These are phyloP conservation scores for Megaceryle maxima DNA, from an alignment of 2,113 vertebrate species.

Conservation along the genomic window DNA sequence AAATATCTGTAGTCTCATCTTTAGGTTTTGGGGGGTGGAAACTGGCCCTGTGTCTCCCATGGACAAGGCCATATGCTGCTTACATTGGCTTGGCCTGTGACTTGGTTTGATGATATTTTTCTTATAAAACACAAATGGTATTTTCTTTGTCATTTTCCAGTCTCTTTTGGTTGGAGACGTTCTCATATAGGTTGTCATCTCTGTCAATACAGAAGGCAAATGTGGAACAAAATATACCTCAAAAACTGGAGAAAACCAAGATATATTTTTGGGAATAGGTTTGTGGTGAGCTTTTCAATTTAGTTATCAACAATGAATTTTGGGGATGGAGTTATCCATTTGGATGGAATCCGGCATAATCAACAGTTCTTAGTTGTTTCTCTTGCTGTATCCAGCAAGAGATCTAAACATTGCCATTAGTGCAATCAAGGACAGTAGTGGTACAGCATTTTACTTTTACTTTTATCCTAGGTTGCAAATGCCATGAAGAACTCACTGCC, in stretches of 20 bases:
- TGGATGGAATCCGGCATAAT: not conserved
- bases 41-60: not conserved
- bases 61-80: not conserved
- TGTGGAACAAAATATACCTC: not conserved
- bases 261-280: not conserved
- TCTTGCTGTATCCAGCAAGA: not conserved
- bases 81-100: not conserved
- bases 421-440: not conserved
- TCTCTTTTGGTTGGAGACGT: not conserved
- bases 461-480: conserved; percentile 87
- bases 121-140: not conserved
- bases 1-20: not conserved
- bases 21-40: not conserved
- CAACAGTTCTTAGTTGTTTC: not conserved
- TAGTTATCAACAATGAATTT: not conserved
- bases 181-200: not conserved
- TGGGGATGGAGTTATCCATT: not conserved
- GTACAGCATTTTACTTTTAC: not conserved
- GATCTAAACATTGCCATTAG: not conserved
- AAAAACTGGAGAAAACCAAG: not conserved
- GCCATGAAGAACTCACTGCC: conserved; percentile 97
- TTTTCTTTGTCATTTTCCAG: not conserved
- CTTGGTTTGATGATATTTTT: not conserved
- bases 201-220: not conserved
- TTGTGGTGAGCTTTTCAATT: not conserved